These are phyloP conservation scores for Mormoops blainvillei DNA, from an alignment of 2,113 vertebrate species.

Conservation along the genomic window DNA sequence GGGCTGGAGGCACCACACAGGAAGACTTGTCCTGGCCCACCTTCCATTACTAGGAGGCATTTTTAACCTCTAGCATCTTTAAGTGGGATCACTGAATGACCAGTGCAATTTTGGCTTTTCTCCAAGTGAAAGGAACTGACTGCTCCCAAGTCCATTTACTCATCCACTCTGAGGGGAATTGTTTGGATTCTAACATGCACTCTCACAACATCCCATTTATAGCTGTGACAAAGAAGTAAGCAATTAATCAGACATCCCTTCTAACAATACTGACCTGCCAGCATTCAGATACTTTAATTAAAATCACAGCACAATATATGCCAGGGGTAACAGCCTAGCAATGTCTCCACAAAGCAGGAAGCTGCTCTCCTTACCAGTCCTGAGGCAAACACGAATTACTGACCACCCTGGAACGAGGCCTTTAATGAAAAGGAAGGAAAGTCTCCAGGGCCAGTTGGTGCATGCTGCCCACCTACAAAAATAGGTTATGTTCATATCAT, in stretches of 20 bases:
- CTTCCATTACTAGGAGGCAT: not conserved
- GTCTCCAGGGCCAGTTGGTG: conserved; percentile 56
- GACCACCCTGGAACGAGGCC: conserved; percentile 63
- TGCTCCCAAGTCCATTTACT: conserved; percentile 54
- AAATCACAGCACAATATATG: conserved; percentile 77
- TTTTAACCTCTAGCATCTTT: conserved; percentile 53
- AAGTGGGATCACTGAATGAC: conserved; percentile 35
- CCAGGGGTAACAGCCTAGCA: conserved; percentile 74
- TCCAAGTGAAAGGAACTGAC: conserved; percentile 48
- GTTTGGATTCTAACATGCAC: conserved; percentile 62
- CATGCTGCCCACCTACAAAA: conserved; percentile 58
- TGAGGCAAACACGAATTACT: conserved; percentile 69
- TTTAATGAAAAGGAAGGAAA: conserved; percentile 69
- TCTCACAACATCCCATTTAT: conserved; percentile 71
- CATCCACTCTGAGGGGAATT: conserved; percentile 62
- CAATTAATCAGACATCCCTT: conserved; percentile 83
- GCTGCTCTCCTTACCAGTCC: conserved; percentile 68
- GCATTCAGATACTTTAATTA: conserved; percentile 82
- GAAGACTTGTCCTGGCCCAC: conserved; percentile 32
- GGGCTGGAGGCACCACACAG: not conserved
- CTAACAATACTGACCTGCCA: conserved; percentile 80
- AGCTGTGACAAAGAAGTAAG: conserved; percentile 78
- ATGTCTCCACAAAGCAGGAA: conserved; percentile 59
- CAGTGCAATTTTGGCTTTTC: conserved; percentile 51
- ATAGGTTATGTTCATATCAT: conserved; percentile 54